Evolutionary conservation across 2,797 vertebrate genomes (phyloP).

Genomic region (Chaunax sp.): DNA sequence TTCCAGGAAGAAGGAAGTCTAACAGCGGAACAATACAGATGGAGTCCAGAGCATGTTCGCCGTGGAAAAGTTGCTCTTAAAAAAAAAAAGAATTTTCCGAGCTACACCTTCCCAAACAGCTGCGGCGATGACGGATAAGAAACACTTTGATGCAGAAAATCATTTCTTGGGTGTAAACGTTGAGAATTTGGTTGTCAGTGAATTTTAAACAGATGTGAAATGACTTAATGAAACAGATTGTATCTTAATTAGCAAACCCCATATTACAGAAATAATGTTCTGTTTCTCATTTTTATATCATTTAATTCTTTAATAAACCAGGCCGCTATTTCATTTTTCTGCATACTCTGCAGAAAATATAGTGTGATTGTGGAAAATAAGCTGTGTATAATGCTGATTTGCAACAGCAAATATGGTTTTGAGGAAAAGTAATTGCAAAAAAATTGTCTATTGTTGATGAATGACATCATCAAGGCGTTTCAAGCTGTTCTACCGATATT

Average conservation of each 20-base stretch:
- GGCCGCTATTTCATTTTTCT: background rate
- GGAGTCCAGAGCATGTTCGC: conserved; percentile 3
- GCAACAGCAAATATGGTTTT: background rate
- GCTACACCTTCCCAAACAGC: conserved; percentile 6
- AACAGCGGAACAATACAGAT: conserved; percentile 53
- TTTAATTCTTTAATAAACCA: background rate
- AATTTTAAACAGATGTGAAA: conserved; percentile 25
- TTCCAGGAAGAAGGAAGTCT: conserved; percentile 31
- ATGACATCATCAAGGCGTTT: no score
- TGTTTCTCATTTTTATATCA: background rate
- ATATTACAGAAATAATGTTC: background rate
- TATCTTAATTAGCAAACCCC: conserved; percentile 33
- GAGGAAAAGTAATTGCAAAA: background rate
- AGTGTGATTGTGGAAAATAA: background rate
- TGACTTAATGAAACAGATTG: conserved; percentile 24
- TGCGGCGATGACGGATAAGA: background rate
- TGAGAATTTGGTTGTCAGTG: conserved; percentile 14
- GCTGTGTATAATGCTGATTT: background rate
- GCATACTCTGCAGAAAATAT: background rate
- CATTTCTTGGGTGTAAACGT: conserved; percentile 10
- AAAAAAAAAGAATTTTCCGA: conserved; percentile 1
- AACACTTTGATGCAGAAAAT: conserved; percentile 11
- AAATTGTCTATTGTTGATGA: no score
- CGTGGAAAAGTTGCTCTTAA: conserved; percentile 7
- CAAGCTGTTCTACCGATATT: no score